Conservation (phyloP, 2,888 invertebrate genomes). For the Brachypalpus laphriformis region DNA sequence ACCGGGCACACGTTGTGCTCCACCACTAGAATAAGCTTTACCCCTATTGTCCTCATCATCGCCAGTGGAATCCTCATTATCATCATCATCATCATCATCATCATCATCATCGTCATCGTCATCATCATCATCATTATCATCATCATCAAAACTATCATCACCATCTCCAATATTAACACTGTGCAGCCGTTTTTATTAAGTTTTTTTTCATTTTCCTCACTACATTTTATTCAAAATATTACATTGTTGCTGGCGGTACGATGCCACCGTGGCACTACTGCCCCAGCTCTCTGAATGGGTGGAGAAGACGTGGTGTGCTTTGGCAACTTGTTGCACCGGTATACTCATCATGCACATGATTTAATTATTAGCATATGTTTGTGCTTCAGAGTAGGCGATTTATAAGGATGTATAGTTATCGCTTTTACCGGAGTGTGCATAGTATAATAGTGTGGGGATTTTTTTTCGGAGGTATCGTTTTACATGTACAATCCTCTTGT, state of each 20-base stretch:
- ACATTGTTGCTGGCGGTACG: constrained; percentile 42
- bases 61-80: constrained; percentile 1
- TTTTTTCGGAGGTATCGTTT: constrained; percentile 5
- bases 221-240: constrained; percentile 40
- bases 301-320: constrained; percentile 2
- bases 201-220: constrained; percentile 19
- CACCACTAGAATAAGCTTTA: neutral
- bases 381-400: constrained; percentile 4
- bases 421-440: constrained; percentile 1
- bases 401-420: neutral
- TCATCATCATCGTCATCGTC: constrained; percentile 30
- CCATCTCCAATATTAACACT: constrained; percentile 29
- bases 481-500: constrained; percentile 20
- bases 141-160: constrained; percentile 30
- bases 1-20: neutral
- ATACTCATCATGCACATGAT: constrained; percentile 39
- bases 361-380: constrained; percentile 65
- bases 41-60: constrained; percentile 10
- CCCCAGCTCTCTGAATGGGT: neutral
- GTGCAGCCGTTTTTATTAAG: neutral
- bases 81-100: constrained; percentile 10
- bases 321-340: constrained; percentile 55
- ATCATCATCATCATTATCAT: neutral
- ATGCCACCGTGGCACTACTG: neutral
- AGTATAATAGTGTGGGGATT: constrained; percentile 9